phyloP scores from a whole-genome alignment of 2,797 vertebrate species.

The Parauchenoglanis ngamensis region DNA sequence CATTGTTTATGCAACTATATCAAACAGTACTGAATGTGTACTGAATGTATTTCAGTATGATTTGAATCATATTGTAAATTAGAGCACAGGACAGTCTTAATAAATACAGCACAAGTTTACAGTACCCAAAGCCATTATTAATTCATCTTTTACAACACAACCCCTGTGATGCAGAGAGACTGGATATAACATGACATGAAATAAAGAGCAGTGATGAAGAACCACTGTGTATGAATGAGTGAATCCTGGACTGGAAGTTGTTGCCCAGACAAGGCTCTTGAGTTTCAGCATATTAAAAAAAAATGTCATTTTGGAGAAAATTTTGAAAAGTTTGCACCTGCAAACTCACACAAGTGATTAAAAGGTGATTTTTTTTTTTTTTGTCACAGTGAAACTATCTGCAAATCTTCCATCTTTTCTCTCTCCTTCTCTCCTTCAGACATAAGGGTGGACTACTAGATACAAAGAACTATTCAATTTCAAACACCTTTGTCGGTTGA shows the following conservation, averaged over 20 bases:
- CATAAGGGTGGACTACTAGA: neutral
- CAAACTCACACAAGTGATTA: neutral
- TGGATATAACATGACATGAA: neutral
- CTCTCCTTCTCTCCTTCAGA: neutral
- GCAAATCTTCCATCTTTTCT: neutral
- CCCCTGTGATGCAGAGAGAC: neutral
- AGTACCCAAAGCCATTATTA: slow-evolving; percentile 17
- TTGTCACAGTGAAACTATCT: neutral
- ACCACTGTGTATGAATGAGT: neutral
- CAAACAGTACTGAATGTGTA: neutral
- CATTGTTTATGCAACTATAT: neutral
- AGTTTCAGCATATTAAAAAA: neutral
- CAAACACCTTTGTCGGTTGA: slow-evolving; percentile 33
- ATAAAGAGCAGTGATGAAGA: neutral
- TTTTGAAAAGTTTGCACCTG: neutral
- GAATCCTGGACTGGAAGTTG: neutral
- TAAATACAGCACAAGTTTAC: neutral
- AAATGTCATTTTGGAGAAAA: neutral
- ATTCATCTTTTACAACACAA: slow-evolving; percentile 14
- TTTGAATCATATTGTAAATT: neutral
- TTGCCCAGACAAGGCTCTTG: neutral
- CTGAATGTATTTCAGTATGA: neutral
- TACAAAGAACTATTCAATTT: slow-evolving; percentile 34
- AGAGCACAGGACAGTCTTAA: neutral
- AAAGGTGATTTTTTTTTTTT: neutral